Evolutionary conservation across 2,113 vertebrate genomes (phyloP), one percentile per base, ranked within the genome.

Genomic region (Lasiurus borealis): DNA sequence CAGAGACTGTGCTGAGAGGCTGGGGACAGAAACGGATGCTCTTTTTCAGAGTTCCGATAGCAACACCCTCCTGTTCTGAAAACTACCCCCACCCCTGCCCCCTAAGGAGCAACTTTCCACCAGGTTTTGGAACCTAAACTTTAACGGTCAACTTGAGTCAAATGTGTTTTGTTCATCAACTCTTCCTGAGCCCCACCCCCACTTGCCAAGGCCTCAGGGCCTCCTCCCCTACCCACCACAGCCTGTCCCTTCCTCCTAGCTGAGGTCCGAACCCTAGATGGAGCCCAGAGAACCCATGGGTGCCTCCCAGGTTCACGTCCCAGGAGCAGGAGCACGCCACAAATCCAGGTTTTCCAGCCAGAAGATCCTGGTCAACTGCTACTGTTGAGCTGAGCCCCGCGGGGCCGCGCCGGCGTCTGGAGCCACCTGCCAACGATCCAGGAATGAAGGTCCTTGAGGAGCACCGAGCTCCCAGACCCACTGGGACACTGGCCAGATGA

Each of bases 181-280:
- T 25, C 40, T 44, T 6, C 2, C 54, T 0, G 13, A 19, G 15
- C 48, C 11, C 16, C 25, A 11, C 77, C 31, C 25, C 5, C 18
- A 12, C 19, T 44, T 15, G 3, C 25, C 93, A 93, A 82, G 91
- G 93, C 97, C 97, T 98, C 85, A 96, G 69, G 94, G 73, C 91
- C n/a, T 29, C 23, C 25, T 46, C 18, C 12, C 7, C 0, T 11
- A 8, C 50, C 16, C 71, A 8, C 9, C 68, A 12, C 73, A 57
- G 8, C 3, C 62, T 40, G 6, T 52, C 57, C 15, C 27, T 25
- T 11, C 40, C 36, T n/a, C 31, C 4, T 0, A 27, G 59, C 19
- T 10, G 0, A n/a, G 11, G 11, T 12, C 46, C 4, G 27, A 14
- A 34, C 34, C 1, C 0, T n/a, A 48, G 29, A 6, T 3, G 48